A percentile compares a stretch with the other conserved stretches of the same genome.
phyloP scores from a whole-genome alignment of 1,140 invertebrate genomes.

The Asobara japonica region DNA sequence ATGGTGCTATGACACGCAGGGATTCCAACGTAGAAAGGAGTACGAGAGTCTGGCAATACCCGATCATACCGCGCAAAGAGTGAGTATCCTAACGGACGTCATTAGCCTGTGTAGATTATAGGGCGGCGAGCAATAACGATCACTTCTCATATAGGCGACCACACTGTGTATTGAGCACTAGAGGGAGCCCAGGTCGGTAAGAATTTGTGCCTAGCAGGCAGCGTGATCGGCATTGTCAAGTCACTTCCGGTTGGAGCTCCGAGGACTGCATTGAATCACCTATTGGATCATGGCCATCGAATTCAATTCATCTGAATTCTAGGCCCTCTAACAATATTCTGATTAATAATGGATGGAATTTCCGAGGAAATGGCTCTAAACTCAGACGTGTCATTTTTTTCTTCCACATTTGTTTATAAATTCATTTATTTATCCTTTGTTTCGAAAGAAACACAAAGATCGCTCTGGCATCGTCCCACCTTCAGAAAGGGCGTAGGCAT shows the following conservation, averaged over 20 bases:
- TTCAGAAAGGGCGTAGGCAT: slow-evolving; percentile 26
- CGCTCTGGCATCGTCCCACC: not conserved
- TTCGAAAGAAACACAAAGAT: not conserved
- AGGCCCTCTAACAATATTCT: not conserved
- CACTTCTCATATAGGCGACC: slow-evolving; percentile 65
- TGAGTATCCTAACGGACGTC: slow-evolving; percentile 66
- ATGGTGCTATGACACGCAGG: not conserved
- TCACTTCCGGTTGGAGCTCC: slow-evolving; percentile 42
- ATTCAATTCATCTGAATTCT: not conserved
- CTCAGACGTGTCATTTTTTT: too few relatives aligned
- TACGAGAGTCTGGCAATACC: slow-evolving; percentile 46
- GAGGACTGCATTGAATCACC: not conserved
- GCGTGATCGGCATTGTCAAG: slow-evolving; percentile 49
- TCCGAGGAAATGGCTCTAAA: too few relatives aligned
- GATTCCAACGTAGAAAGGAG: slow-evolving; percentile 36
- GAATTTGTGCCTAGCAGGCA: slow-evolving; percentile 32
- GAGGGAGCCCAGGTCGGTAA: slow-evolving; percentile 1
- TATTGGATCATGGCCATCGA: not conserved
- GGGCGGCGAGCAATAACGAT: slow-evolving; percentile 67
- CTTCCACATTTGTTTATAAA: not conserved
- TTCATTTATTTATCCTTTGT: not conserved
- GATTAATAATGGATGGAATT: too few relatives aligned
- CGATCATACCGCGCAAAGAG: slow-evolving; percentile 40
- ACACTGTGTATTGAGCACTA: slow-evolving; percentile 44
- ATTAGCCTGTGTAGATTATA: slow-evolving; percentile 68